These are phyloP conservation scores for Corella eumyota DNA, from an alignment of 23 tunicate species.

Conservation along the genomic window DNA sequence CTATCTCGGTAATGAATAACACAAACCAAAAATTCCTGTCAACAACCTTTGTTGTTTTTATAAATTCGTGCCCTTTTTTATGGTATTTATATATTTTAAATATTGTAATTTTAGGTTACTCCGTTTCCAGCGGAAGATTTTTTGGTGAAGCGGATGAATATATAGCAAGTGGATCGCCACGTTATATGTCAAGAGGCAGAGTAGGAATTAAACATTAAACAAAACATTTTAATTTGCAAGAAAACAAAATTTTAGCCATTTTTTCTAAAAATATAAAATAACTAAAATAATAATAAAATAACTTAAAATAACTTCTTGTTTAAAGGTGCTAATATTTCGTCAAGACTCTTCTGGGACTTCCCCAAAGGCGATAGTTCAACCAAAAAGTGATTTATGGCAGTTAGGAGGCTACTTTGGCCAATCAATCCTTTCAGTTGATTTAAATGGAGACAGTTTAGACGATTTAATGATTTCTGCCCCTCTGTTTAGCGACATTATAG, in stretches of 20 bases:
- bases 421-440: conserved; percentile 5
- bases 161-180: conserved; percentile 21
- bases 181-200: conserved; percentile 26
- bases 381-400: conserved; percentile 16
- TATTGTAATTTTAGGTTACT: conserved; percentile 20
- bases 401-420: conserved; percentile 36
- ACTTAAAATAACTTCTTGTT: too few relatives aligned
- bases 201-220: too few relatives aligned
- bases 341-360: background rate
- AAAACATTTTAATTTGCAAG: too few relatives aligned
- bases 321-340: too few relatives aligned
- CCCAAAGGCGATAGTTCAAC: background rate
- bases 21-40: too few relatives aligned
- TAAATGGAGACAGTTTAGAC: conserved; percentile 12
- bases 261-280: too few relatives aligned
- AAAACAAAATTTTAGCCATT: too few relatives aligned
- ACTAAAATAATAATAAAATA: too few relatives aligned
- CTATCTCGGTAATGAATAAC: too few relatives aligned
- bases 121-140: conserved; percentile 9
- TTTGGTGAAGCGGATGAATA: background rate
- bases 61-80: too few relatives aligned
- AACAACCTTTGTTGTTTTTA: too few relatives aligned
- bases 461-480: conserved; percentile 27
- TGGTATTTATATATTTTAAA: too few relatives aligned
- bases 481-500: conserved; percentile 11